Evolutionary conservation across 1,140 invertebrate genomes (phyloP), one percentile per base, ranked within the genome.

Genomic region (Cephus cinctus): DNA sequence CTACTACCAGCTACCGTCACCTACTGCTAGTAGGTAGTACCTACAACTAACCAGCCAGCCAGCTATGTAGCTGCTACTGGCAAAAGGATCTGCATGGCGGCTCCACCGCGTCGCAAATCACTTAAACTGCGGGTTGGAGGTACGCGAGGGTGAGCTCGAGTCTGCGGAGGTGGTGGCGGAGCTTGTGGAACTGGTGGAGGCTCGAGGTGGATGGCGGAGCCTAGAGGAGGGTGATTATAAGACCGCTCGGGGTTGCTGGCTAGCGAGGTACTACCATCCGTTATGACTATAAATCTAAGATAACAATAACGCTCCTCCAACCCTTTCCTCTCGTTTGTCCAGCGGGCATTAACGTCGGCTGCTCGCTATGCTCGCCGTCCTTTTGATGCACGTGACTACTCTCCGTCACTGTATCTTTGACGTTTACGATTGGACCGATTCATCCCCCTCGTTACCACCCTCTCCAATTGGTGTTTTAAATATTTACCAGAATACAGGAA

Each of bases 201-300:
- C 14, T 18, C 36, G 36, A 49, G 52, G 48, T 46, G 38, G 50
- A 27, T 52, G 53, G 54, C 48, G 31, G 46, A 51, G 64, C n/a
- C n/a, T n/a, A 63, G 58, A 57, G 64, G 62, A 73, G 73, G 70
- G 71, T 76, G 72, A 76, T 76, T 75, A 75, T 76, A 76, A 76
- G 71, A 76, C 71, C 69, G 71, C 69, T 71, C 70, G 71, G 67
- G 71, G 67, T 73, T 68, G 73, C 69, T 69, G 63, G 68, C 66
- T 71, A 72, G 63, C 68, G 64, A 69, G 71, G 65, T 70, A 68
- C 59, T 68, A 73, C 72, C 71, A 74, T 75, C 71, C 73, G 70
- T 75, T 76, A 75, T 74, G 72, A 75, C 71, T 76, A 76, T 75
- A 76, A 76, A 76, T 76, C 72, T 76, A 75, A 76, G 71, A 76